A percentile compares a stretch with the other conserved stretches of the same genome.
Evolutionary conservation across 2,113 vertebrate genomes (phyloP).

Genomic region (Antechinus stuartii): DNA sequence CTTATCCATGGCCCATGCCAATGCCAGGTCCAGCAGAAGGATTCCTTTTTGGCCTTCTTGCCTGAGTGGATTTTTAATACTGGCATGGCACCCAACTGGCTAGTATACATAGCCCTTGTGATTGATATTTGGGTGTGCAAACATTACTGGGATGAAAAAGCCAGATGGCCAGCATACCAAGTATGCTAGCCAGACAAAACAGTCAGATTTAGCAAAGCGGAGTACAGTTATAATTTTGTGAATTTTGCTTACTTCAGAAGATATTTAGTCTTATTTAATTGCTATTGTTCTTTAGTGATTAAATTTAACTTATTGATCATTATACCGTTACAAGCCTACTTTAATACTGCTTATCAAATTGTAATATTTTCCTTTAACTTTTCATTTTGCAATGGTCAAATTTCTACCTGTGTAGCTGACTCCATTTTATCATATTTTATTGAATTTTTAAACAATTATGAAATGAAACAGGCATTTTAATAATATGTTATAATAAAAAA

Average conservation of each 20-base stretch:
- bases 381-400: neutral
- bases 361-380: neutral
- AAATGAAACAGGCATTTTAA: too few species aligned
- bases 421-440: neutral
- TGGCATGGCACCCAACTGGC: constrained; percentile 60
- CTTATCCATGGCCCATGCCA: constrained; percentile 19
- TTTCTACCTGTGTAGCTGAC: neutral
- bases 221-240: constrained; percentile 38
- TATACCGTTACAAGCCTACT: neutral
- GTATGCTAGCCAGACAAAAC: constrained; percentile 68
- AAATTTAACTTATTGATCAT: constrained; percentile 17
- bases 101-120: constrained; percentile 50
- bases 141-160: constrained; percentile 60
- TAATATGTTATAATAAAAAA: too few species aligned
- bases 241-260: constrained; percentile 26
- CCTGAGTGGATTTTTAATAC: constrained; percentile 56
- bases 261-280: constrained; percentile 13
- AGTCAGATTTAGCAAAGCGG: constrained; percentile 33
- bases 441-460: too few species aligned
- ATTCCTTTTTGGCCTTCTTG: neutral
- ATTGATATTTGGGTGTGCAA: constrained; percentile 71
- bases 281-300: neutral
- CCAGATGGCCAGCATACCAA: constrained; percentile 66
- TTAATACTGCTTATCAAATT: constrained; percentile 1
- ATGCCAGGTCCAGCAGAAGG: constrained; percentile 46